Evolutionary conservation across 2,113 vertebrate genomes (phyloP).

Genomic region (Apodemus speciosus): DNA sequence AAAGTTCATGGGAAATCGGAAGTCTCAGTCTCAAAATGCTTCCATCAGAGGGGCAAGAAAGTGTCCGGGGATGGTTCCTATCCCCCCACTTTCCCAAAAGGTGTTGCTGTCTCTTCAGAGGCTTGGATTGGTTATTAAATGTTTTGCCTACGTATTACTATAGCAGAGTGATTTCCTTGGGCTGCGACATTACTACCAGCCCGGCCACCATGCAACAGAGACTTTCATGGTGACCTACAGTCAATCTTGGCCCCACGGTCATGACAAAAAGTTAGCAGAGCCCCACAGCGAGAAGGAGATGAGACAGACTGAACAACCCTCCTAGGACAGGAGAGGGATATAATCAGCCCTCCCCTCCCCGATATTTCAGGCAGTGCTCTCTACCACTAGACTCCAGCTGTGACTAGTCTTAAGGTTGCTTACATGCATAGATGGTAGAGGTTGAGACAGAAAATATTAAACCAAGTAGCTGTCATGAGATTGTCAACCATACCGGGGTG

Average conservation of each 20-base stretch:
- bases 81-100: accelerated
- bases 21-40: background rate
- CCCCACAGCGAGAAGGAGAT: background rate
- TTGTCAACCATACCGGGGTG: no score
- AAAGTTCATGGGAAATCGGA: background rate
- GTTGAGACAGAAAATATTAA: no score
- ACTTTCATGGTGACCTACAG: background rate
- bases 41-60: background rate
- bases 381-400: background rate
- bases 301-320: no score
- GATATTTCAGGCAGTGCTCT: no score
- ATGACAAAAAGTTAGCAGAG: background rate
- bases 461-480: background rate
- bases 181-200: background rate
- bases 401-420: background rate
- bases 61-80: accelerated
- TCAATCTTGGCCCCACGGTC: background rate
- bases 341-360: background rate
- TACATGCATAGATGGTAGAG: background rate
- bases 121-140: background rate
- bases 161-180: background rate
- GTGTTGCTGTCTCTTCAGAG: no score
- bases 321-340: background rate
- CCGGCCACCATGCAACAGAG: background rate
- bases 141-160: background rate